These are phyloP conservation scores for Chalcosyrphus nemorum DNA, from an alignment of 2,888 invertebrate species.

Conservation along the genomic window DNA sequence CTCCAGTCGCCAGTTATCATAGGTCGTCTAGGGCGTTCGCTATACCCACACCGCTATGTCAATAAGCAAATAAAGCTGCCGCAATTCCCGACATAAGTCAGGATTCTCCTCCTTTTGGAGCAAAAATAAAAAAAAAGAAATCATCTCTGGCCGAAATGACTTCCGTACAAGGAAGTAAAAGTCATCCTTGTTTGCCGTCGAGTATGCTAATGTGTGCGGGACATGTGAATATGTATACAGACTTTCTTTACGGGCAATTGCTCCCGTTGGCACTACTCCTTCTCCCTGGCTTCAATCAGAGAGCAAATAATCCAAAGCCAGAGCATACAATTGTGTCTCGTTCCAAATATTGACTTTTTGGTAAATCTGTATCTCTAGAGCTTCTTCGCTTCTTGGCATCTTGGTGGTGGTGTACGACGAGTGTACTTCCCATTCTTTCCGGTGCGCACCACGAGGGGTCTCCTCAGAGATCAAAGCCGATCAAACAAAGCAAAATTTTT, in stretches of 20 bases:
- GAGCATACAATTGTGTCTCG: not conserved
- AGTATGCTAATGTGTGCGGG: conserved; percentile 57
- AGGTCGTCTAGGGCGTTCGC: conserved; percentile 32
- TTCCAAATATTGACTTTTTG: conserved; percentile 70
- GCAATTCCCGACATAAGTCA: conserved; percentile 60
- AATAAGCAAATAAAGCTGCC: conserved; percentile 71
- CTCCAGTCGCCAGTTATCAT: conserved; percentile 53
- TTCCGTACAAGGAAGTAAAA: conserved; percentile 63
- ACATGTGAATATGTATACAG: conserved; percentile 35
- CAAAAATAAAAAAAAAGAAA: too few relatives aligned
- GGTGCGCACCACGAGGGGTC: conserved; percentile 6
- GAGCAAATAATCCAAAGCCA: conserved; percentile 63
- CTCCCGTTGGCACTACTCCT: conserved; percentile 40
- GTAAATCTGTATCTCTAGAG: conserved; percentile 43
- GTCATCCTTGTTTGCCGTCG: conserved; percentile 33
- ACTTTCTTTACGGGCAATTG: conserved; percentile 64
- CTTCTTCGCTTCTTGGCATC: too few relatives aligned
- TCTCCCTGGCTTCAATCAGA: conserved; percentile 55
- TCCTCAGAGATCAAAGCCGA: conserved; percentile 70
- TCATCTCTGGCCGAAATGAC: conserved; percentile 60
- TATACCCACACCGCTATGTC: conserved; percentile 52
- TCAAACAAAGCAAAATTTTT: conserved; percentile 51
- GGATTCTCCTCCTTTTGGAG: conserved; percentile 4
- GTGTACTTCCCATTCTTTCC: not conserved
- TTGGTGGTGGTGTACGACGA: conserved; percentile 8